Evolutionary conservation across 1,140 invertebrate species (phyloP).

Genomic region (Leptonema lineaticorne): DNA sequence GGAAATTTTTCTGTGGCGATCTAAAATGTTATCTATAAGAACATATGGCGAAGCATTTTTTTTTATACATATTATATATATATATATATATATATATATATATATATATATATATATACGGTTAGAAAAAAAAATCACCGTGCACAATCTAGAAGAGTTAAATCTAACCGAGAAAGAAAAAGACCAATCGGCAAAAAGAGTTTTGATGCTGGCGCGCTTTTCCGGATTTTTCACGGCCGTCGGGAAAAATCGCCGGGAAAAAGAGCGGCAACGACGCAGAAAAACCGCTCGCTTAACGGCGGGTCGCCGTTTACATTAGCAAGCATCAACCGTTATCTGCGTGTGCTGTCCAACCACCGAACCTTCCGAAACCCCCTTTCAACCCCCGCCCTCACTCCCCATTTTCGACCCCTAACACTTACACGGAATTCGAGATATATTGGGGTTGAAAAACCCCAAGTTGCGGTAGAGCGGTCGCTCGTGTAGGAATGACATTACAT

Average conservation of each 20-base stretch:
- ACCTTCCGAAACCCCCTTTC: no score
- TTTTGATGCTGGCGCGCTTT: slow-evolving; percentile 18
- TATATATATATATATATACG: not conserved
- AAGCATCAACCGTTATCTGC: slow-evolving; percentile 36
- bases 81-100: not conserved
- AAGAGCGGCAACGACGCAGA: not conserved
- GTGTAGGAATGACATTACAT: not conserved
- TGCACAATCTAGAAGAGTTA: not conserved
- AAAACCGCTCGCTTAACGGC: slow-evolving; percentile 28
- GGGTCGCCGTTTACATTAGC: slow-evolving; percentile 37
- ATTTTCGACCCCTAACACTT: no score
- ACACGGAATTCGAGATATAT: not conserved
- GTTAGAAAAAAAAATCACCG: not conserved
- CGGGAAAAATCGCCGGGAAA: not conserved
- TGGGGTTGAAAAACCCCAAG: slow-evolving; percentile 7
- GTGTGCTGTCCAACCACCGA: slow-evolving; percentile 11
- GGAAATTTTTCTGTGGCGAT: no score
- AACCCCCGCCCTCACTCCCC: not conserved
- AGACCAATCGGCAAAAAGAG: slow-evolving; percentile 34
- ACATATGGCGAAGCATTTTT: no score
- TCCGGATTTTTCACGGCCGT: slow-evolving; percentile 16
- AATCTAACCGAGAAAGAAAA: not conserved
- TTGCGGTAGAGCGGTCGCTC: not conserved
- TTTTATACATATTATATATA: not conserved
- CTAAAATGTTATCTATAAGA: no score